Evolutionary conservation across 2,113 vertebrate genomes (phyloP), one percentile per base, ranked within the genome.

Genomic region (Caretta caretta): DNA sequence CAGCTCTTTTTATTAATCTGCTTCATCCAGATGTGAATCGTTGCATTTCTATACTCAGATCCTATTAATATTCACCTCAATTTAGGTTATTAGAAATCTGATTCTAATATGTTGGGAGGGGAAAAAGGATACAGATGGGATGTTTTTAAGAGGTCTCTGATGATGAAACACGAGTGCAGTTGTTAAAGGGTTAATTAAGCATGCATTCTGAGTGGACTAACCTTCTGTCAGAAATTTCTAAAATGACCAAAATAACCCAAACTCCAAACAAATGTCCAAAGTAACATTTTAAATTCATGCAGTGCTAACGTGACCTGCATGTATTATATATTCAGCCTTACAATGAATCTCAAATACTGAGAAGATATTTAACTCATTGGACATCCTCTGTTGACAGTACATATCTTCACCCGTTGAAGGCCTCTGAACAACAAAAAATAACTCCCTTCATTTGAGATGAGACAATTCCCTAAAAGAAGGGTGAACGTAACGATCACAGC

Each of bases 391-490:
- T 86, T 93, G 93, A 91, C 81, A 88, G 20, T 4, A 53, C n/a
- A 3, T 96, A 89, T 94, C 88, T 65, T 82, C 62, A 29, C 56
- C 82, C 83, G 51, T 81, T 10, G 31, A 87, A 65, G 90, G 65
- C 93, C 78, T 49, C 54, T 14, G 81, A 72, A 56, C 69, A 84
- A 93, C 86, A 95, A 90, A 75, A 90, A 92, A 57, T 48, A 91
- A 80, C 62, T 76, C 94, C 48, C 80, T 59, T 56, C 1, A 3
- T 89, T 92, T 92, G 82, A 89, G 90, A 48, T 3, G 29, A 72
- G 93, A 86, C 89, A 94, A 92, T 96, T 75, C 38, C 25, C 5
- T 83, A 42, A 62, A 50, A 17, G 75, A 85, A 83, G 76, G 38
- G 79, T n/a, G 82, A 89, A 27, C 3, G 3, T 16, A 0, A 17